phyloP scores from a whole-genome alignment of 2,888 invertebrate genomes.

The Chymomyza caudatula region DNA sequence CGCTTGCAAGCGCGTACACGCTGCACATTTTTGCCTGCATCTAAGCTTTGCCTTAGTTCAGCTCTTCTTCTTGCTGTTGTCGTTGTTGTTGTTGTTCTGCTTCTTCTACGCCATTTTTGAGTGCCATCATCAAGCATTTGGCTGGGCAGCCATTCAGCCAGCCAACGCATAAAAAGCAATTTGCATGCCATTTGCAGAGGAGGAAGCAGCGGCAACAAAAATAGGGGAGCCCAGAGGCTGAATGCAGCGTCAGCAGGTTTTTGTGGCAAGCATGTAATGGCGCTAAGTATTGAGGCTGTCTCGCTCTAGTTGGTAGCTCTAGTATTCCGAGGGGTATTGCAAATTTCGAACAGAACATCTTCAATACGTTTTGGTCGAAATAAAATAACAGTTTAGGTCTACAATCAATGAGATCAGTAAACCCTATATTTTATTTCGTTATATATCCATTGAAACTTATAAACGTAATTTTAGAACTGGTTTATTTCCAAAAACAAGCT shows the following conservation, averaged over 20 bases:
- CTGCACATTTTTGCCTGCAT: background rate
- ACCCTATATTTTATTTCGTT: too few relatives aligned
- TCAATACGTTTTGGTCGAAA: too few relatives aligned
- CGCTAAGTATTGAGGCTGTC: constrained; percentile 55
- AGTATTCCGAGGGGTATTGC: too few relatives aligned
- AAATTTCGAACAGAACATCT: too few relatives aligned
- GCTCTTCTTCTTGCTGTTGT: too few relatives aligned
- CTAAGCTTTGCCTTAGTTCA: background rate
- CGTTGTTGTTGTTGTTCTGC: constrained; percentile 40
- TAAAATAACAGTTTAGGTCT: too few relatives aligned
- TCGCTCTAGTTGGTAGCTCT: constrained; percentile 18
- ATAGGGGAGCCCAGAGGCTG: background rate
- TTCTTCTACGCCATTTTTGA: constrained; percentile 65
- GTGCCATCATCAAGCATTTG: constrained; percentile 68
- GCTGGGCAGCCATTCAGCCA: constrained; percentile 18
- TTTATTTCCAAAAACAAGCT: too few relatives aligned
- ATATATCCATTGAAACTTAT: too few relatives aligned
- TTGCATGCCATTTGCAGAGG: constrained; percentile 67
- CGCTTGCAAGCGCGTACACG: constrained; percentile 52
- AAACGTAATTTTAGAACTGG: too few relatives aligned
- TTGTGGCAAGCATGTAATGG: constrained; percentile 61
- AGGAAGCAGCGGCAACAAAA: constrained; percentile 30
- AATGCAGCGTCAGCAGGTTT: constrained; percentile 46
- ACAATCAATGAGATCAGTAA: too few relatives aligned
- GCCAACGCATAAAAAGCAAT: constrained; percentile 70